phyloP scores from a whole-genome alignment of 2,888 invertebrate genomes.

The Neuroscelio doddi region DNA sequence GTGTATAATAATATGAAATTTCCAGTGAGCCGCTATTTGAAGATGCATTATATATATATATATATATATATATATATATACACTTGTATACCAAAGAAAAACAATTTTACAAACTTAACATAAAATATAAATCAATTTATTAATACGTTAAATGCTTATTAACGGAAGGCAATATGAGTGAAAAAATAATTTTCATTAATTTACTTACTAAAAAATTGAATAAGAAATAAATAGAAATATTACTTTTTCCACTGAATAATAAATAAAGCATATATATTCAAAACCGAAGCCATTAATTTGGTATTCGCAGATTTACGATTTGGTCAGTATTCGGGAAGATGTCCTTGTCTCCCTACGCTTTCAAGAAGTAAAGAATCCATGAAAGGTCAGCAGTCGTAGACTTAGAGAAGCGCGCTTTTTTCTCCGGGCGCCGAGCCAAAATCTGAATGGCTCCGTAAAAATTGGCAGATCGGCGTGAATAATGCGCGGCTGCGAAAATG shows the following conservation, averaged over 20 bases:
- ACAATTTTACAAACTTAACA: too few relatives aligned
- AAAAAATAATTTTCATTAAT: too few relatives aligned
- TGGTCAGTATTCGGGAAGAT: slow-evolving; percentile 35
- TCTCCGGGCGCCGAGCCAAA: slow-evolving; percentile 33
- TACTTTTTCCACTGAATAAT: slow-evolving; percentile 30
- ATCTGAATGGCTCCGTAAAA: slow-evolving; percentile 14
- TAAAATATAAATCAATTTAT: too few relatives aligned
- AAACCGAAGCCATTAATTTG: slow-evolving; percentile 35
- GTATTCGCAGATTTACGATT: slow-evolving; percentile 39
- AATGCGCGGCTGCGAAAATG: slow-evolving; percentile 1
- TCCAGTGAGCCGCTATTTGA: too few relatives aligned
- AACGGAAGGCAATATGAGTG: too few relatives aligned
- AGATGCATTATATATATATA: too few relatives aligned
- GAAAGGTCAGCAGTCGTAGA: slow-evolving; percentile 43
- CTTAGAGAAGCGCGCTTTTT: slow-evolving; percentile 15
- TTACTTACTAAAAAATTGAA: too few relatives aligned
- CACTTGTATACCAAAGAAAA: too few relatives aligned
- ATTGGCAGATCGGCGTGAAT: slow-evolving; percentile 28
- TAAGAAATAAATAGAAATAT: too few relatives aligned
- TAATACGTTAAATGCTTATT: too few relatives aligned
- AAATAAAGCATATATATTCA: slow-evolving; percentile 38
- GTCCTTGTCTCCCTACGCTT: slow-evolving; percentile 34
- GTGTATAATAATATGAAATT: too few relatives aligned
- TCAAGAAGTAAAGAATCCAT: slow-evolving; percentile 28
- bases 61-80: too few relatives aligned